Conservation (phyloP, 1,140 invertebrate genomes). For the Scaptodrosophila lebanonensis region DNA sequence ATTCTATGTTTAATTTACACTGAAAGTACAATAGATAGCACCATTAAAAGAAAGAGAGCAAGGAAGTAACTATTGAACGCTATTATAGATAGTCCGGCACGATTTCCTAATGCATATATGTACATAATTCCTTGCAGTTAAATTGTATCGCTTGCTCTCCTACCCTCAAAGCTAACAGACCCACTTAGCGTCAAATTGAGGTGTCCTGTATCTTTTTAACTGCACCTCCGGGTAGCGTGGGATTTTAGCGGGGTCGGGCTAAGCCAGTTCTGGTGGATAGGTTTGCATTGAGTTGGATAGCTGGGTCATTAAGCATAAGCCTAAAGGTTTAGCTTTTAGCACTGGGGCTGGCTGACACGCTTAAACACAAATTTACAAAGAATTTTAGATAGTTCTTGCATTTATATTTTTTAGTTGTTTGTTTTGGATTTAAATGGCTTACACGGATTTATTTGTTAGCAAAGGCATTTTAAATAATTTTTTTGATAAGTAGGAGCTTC, state of each 20-base stretch:
- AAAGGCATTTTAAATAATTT: too few relatives aligned
- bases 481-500: conserved; percentile 8
- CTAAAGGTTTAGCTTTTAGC: conserved; percentile 10
- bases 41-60: background rate
- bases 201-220: too few relatives aligned
- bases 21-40: conserved; percentile 31
- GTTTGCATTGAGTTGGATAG: conserved; percentile 13
- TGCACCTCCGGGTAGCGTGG: too few relatives aligned
- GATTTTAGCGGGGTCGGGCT: too few relatives aligned
- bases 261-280: too few relatives aligned
- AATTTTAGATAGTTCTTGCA: conserved; percentile 19
- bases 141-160: background rate
- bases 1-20: conserved; percentile 60
- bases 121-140: background rate
- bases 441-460: too few relatives aligned
- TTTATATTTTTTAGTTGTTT: background rate
- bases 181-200: too few relatives aligned
- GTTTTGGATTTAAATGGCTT: conserved; percentile 4
- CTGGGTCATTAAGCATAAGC: conserved; percentile 14
- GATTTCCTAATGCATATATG: too few relatives aligned
- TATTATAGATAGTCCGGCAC: conserved; percentile 5
- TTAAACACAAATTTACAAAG: too few relatives aligned
- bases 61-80: background rate
- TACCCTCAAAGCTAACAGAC: background rate
- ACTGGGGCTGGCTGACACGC: too few relatives aligned